Percentiles rank a stretch among this genome's conserved stretches.
Evolutionary conservation across 2,888 invertebrate species (phyloP).

Genomic region (Synanthedon vespiformis): DNA sequence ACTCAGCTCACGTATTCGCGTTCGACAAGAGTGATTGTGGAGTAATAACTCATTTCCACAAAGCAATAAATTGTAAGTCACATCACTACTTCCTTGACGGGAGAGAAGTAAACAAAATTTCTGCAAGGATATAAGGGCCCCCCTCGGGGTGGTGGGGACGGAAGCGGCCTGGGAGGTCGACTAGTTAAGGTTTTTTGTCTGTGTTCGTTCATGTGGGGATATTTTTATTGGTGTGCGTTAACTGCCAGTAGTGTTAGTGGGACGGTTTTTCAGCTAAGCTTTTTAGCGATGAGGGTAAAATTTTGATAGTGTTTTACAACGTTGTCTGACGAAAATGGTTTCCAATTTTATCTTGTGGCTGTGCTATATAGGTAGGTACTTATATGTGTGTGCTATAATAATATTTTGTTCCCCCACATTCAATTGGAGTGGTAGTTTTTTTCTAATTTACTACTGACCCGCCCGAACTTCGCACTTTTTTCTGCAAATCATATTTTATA

Average conservation of each 20-base stretch:
- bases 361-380: no score
- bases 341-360: not conserved
- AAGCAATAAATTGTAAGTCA: not conserved
- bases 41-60: no score
- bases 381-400: not conserved
- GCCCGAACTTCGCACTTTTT: no score
- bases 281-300: constrained; percentile 32
- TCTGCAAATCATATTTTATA: no score
- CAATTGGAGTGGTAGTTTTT: no score
- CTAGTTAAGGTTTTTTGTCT: constrained; percentile 64
- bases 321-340: not conserved
- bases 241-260: constrained; percentile 17
- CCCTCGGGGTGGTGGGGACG: constrained; percentile 11
- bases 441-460: no score
- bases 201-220: constrained; percentile 31
- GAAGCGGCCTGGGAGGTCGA: constrained; percentile 13
- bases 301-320: constrained; percentile 12
- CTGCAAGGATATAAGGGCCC: constrained; percentile 63
- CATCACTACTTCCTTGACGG: constrained; percentile 43
- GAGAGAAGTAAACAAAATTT: constrained; percentile 68
- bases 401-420: not conserved
- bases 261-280: constrained; percentile 39
- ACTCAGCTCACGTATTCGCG: no score
- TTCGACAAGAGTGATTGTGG: no score
- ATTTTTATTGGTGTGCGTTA: constrained; percentile 50